phyloP scores from a whole-genome alignment of 1,140 invertebrate species.

The Megalonaias nervosa region DNA sequence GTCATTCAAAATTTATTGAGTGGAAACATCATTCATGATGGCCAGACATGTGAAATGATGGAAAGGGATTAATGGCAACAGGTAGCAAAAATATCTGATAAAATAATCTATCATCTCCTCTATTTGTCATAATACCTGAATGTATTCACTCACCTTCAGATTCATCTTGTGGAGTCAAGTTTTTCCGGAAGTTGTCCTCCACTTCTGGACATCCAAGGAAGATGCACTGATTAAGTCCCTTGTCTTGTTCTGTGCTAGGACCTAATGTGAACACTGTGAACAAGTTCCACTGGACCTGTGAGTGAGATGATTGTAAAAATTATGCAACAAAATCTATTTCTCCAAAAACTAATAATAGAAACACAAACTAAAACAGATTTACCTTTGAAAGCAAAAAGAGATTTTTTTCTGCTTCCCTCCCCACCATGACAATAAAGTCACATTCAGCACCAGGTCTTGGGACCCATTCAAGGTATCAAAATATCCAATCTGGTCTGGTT shows the following conservation, averaged over 20 bases:
- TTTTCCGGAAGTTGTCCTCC: slow-evolving; percentile 85
- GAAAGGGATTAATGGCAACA: neutral
- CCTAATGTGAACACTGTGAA: slow-evolving; percentile 75
- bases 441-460: too few species aligned
- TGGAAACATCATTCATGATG: neutral
- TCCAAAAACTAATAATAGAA: too few species aligned
- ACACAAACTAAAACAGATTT: too few species aligned
- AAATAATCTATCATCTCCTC: neutral
- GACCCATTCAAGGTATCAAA: too few species aligned
- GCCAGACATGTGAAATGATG: slow-evolving; percentile 9
- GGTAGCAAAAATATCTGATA: neutral
- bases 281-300: slow-evolving; percentile 87
- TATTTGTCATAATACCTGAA: neutral
- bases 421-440: too few species aligned
- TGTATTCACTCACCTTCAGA: slow-evolving; percentile 66
- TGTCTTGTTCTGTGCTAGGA: slow-evolving; percentile 37
- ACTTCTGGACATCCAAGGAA: slow-evolving; percentile 85
- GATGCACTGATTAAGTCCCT: slow-evolving; percentile 74
- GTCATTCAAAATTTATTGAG: neutral
- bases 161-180: slow-evolving; percentile 81
- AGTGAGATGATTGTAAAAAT: neutral
- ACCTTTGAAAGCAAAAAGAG: too few species aligned
- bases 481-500: too few species aligned
- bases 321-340: too few species aligned
- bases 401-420: too few species aligned